phyloP scores from a whole-genome alignment of 1,140 invertebrate species.

The Oreohelix idahoensis region DNA sequence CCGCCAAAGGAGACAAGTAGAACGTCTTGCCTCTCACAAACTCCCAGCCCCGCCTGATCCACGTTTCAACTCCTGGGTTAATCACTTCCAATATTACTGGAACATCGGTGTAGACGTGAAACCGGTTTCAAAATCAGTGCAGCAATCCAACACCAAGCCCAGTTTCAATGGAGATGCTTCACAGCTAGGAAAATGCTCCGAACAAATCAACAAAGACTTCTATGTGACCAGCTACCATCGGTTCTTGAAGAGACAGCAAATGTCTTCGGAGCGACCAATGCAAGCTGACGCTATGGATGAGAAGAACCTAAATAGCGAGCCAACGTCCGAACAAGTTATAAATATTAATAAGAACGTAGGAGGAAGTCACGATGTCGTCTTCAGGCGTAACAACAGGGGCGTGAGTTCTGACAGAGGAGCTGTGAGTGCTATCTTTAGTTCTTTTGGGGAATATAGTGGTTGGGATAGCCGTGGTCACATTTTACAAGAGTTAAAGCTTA shows the following conservation, averaged over 20 bases:
- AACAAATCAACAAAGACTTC: background rate
- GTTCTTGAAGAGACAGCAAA: background rate
- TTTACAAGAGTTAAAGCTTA: too few species aligned
- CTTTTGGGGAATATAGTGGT: too few species aligned
- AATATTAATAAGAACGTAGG: too few species aligned
- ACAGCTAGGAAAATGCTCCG: background rate
- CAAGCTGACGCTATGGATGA: background rate
- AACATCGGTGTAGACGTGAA: conserved; percentile 20
- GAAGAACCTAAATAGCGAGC: background rate
- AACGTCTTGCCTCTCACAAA: background rate
- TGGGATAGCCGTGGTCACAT: too few species aligned
- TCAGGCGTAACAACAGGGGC: background rate
- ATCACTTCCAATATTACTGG: conserved; percentile 20
- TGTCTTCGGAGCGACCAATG: background rate
- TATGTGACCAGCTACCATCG: background rate
- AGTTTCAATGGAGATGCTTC: background rate
- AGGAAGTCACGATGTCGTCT: background rate
- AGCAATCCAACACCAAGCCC: background rate
- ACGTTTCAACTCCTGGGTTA: conserved; percentile 14
- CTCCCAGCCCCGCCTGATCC: conserved; percentile 12
- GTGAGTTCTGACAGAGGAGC: too few species aligned
- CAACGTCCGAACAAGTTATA: too few species aligned
- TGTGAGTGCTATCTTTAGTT: background rate
- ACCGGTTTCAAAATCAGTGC: background rate
- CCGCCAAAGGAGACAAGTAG: background rate